Evolutionary conservation across 2,113 vertebrate species (phyloP).

Genomic region (Pycnonotus jocosus): DNA sequence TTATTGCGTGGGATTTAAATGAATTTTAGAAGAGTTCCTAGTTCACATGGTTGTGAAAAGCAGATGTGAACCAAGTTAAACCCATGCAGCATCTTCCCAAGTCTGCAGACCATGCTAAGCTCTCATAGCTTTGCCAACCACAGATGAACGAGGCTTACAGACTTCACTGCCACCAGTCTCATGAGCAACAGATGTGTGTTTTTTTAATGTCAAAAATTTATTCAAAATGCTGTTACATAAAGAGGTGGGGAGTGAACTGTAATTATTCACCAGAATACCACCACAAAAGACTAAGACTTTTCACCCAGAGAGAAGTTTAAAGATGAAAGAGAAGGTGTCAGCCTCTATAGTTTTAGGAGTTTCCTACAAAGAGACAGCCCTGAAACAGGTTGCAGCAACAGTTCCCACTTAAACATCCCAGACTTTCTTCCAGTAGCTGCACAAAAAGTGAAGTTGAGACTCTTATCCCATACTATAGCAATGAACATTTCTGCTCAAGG

Average conservation of each 20-base stretch:
- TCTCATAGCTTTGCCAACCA: background rate
- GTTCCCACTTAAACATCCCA: background rate
- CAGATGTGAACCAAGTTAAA: conserved; percentile 24
- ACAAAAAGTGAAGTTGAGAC: background rate
- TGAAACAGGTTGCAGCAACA: background rate
- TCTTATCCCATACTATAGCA: background rate
- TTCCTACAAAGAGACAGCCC: background rate
- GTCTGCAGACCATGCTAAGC: background rate
- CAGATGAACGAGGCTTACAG: background rate
- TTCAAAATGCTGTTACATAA: background rate
- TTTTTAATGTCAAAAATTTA: background rate
- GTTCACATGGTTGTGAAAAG: background rate
- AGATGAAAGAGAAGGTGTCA: conserved; percentile 5
- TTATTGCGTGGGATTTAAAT: background rate
- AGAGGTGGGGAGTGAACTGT: background rate
- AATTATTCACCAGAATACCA: background rate
- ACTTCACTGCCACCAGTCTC: conserved; percentile 25
- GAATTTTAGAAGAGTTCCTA: background rate
- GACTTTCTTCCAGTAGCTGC: background rate
- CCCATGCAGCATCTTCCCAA: conserved; percentile 55
- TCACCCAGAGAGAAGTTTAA: background rate
- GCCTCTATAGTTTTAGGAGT: background rate
- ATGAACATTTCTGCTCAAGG: background rate
- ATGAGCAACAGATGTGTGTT: background rate
- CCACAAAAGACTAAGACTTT: background rate